Evolutionary conservation across 1,140 invertebrate genomes (phyloP), one percentile per base, ranked within the genome.

Genomic region (Cryptotermes secundus): DNA sequence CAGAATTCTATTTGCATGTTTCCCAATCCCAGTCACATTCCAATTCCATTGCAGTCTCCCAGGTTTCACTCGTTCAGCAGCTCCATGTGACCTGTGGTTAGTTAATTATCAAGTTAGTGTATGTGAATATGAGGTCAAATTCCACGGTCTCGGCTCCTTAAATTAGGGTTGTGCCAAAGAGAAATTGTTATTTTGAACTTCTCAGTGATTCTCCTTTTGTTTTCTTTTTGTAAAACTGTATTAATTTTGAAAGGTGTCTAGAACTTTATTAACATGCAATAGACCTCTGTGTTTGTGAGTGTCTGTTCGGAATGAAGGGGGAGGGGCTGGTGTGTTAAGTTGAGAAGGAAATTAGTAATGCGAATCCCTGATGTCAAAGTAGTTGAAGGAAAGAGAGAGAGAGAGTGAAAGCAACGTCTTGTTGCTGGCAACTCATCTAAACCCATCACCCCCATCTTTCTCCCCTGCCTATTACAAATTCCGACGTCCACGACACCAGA

Each of bases 271-370:
- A 72, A 72, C 59, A 72, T 31, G 59, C 59, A 31, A 72, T 4
- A 72, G 45, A 19, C 45, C 45, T 22, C 14, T n/a, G 31, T n/a
- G 59, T 72, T 9, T 72, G 59, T 72, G 59, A 72, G 59, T 31
- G 59, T 72, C 59, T 72, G 59, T 72, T 72, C 26, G 14, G 59
- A 72, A 31, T 72, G 59, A 16, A 72, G 59, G 14, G 31, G 59
- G 59, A 72, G 59, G 59, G n/a, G 26, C 59, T 72, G 14, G 26
- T 3, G 26, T 26, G 26, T 72, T 72, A n/a, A n/a, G 59, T 72
- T 72, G 59, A 26, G 59, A 72, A 72, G 59, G 59, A 72, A 72
- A 72, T 72, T 72, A 72, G 59, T 72, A 72, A 72, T 72, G n/a
- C 59, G 59, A 72, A 72, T 72, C 59, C 59, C n/a, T 72, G 26